Evolutionary conservation across 2,113 vertebrate genomes (phyloP), one percentile per base, ranked within the genome.

Genomic region (Forbesichthys papilliferus): DNA sequence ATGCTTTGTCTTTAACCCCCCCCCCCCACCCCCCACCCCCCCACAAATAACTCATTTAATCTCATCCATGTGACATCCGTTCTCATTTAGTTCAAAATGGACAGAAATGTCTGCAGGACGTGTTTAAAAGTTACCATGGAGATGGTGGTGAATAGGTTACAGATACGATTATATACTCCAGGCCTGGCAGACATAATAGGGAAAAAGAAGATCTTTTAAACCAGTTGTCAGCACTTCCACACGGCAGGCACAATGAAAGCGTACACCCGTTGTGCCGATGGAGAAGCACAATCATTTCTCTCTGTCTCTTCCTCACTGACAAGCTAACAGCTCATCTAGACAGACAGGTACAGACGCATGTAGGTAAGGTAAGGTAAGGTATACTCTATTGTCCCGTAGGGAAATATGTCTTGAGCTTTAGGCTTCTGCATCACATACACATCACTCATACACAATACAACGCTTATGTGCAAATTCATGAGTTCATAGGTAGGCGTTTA

Each of bases 41-140:
- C 16, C 56, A 34, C 9, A 0, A 61, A 62, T 59, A 74, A 76
- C 27, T 2, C 27, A 75, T 75, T 77, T 66, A 74, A 87, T 74
- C 63, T 80, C 64, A 27, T 27, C 27, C 27, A 27, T 0, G 0
- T 1, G 5, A 84, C 79, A 83, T 88, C 71, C 70, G 65, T 86
- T 85, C 76, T 81, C 66, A 81, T 86, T 89, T 73, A 61, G 73
- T 69, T 85, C 69, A 82, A 59, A 80, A 65, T 75, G 70, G 72
- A 71, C 53, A 62, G 61, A 79, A 69, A 76, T 59, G 68, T 77
- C 80, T 80, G 66, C 51, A 42, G 82, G 74, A 74, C 46, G 68
- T 74, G 72, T 78, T 74, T 74, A 77, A 87, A 82, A 83, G 66
- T 66, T 71, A 36, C 34, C 20, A 61, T 53, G 61, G 71, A 58